Evolutionary conservation across 2,888 invertebrate genomes (phyloP), one percentile per base, ranked within the genome.

Genomic region (Pediacus dermestoides): DNA sequence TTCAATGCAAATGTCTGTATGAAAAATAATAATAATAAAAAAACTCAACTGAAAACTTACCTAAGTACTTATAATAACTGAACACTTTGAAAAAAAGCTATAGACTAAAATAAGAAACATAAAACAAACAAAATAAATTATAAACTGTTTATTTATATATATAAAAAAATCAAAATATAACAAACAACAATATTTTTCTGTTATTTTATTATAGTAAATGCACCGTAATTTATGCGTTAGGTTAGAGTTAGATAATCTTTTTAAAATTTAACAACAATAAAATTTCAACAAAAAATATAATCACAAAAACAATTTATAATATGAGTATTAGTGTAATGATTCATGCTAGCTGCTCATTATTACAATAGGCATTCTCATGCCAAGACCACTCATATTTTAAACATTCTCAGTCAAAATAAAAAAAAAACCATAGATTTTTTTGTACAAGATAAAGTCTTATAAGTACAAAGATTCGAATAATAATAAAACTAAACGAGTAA

Each of bases 371-470:
- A 23, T 23, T 23, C 23, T n/a, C n/a, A n/a, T n/a, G n/a, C n/a
- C n/a, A n/a, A n/a, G n/a, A n/a, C n/a, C n/a, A n/a, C n/a, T n/a
- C n/a, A n/a, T n/a, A 31, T 28, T 22, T 12, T 36, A 25, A 38
- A 35, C 33, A 48, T 37, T 37, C 22, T 42, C 38, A 47, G 33
- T 27, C 34, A 43, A 35, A 42, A 34, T 38, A 37, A 40, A 36
- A 44, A 42, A 42, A 22, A 38, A 39, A 42, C 37, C 16, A 33
- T 42, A 43, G 31, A 49, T 39, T 30, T 26, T 34, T 13, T 23
- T 39, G 41, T 35, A 46, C 37, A 42, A 38, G 37, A 37, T 28
- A 35, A 34, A 43, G 43, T 46, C 26, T 37, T 14, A 46, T 36
- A 39, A 39, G 34, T 48, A 40, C 31, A 44, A 47, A 32, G 37